A percentile compares a stretch with the other conserved stretches of the same genome.
These are phyloP conservation scores for Cyclophora albipunctata DNA, from an alignment of 2,888 invertebrate genomes.

Conservation along the genomic window DNA sequence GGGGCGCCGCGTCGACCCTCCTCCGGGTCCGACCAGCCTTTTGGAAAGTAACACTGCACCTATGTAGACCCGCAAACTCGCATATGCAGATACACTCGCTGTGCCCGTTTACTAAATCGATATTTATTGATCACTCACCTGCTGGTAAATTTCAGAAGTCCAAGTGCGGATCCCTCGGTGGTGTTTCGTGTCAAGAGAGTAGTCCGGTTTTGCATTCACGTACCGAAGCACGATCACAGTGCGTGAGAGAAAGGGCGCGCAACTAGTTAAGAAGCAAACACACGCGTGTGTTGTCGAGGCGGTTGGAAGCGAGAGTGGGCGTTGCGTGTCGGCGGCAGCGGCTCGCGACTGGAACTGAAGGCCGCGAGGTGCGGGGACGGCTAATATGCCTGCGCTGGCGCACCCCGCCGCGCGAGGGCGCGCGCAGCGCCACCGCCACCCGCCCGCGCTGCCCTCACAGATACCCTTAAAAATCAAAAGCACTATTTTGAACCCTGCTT, in stretches of 20 bases:
- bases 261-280: constrained; percentile 56
- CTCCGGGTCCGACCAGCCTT: constrained; percentile 20
- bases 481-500: neutral
- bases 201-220: constrained; percentile 73
- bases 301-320: constrained; percentile 53
- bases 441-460: neutral
- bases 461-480: neutral
- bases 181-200: constrained; percentile 56
- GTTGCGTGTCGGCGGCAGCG: constrained; percentile 61
- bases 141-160: constrained; percentile 44
- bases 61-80: constrained; percentile 34
- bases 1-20: constrained; percentile 7
- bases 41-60: constrained; percentile 46
- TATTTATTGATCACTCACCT: constrained; percentile 45
- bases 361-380: constrained; percentile 70
- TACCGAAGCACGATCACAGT: constrained; percentile 68
- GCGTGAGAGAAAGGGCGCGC: constrained; percentile 73
- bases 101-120: constrained; percentile 30
- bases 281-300: constrained; percentile 59
- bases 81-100: constrained; percentile 48
- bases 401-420: constrained; percentile 37
- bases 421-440: constrained; percentile 24
- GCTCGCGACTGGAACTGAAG: constrained; percentile 64
- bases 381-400: constrained; percentile 51
- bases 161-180: constrained; percentile 46